Evolutionary conservation across 2,888 invertebrate genomes (phyloP).

Genomic region (Lathronympha strigana): DNA sequence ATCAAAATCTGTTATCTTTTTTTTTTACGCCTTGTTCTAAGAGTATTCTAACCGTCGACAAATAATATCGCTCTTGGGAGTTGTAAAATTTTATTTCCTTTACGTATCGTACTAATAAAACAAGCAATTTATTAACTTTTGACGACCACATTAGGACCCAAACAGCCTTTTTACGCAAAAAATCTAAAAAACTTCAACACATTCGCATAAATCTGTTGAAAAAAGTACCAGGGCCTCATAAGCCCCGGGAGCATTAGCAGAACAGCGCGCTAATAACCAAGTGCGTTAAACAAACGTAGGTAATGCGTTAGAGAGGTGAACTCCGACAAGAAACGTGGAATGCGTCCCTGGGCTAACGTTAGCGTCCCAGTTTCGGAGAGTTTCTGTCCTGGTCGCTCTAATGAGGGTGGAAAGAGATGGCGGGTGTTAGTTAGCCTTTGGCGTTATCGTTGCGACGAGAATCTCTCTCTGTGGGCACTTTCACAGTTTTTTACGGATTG

Average conservation of each 20-base stretch:
- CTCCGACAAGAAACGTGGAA: conserved; percentile 18
- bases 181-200: conserved; percentile 16
- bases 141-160: conserved; percentile 7
- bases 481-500: conserved; percentile 33
- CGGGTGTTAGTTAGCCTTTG: conserved; percentile 14
- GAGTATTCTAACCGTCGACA: no score
- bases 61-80: no score
- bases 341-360: conserved; percentile 19
- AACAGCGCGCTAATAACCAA: conserved; percentile 23
- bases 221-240: conserved; percentile 25
- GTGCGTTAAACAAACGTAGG: conserved; percentile 23
- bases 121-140: conserved; percentile 17
- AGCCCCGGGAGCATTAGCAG: neutral
- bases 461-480: conserved; percentile 44
- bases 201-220: conserved; percentile 17
- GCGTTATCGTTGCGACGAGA: conserved; percentile 17
- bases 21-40: no score
- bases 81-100: no score
- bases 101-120: no score
- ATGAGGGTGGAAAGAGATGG: conserved; percentile 2
- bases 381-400: conserved; percentile 5
- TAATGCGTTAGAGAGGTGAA: conserved; percentile 9
- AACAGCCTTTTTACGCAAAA: conserved; percentile 7
- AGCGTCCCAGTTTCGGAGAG: neutral
- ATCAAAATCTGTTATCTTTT: no score